Conservation (phyloP, 2,797 vertebrate species). For the Limosa lapponica region DNA sequence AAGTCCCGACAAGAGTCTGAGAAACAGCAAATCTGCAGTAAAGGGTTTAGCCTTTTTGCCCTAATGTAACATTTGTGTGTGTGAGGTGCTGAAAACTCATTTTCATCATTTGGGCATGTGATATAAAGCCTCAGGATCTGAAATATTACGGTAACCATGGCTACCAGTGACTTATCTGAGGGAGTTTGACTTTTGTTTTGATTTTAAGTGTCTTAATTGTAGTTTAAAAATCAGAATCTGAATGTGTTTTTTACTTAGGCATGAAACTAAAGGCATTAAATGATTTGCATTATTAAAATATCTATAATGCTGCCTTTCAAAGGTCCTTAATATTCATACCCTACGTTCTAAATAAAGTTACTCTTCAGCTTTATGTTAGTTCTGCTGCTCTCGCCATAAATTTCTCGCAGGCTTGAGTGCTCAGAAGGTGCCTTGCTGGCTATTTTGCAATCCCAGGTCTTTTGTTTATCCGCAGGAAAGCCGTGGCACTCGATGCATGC, state of each 20-base stretch:
- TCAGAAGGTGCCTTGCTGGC: neutral
- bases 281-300: slow-evolving; percentile 62
- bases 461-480: neutral
- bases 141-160: slow-evolving; percentile 71
- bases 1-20: neutral
- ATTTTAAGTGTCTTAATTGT: slow-evolving; percentile 70
- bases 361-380: slow-evolving; percentile 1
- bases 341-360: slow-evolving; percentile 39
- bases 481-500: neutral
- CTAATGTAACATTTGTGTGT: neutral
- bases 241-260: slow-evolving; percentile 20
- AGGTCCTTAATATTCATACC: slow-evolving; percentile 50
- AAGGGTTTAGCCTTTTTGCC: neutral
- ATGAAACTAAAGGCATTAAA: slow-evolving; percentile 62
- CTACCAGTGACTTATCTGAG: slow-evolving; percentile 69
- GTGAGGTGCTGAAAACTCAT: slow-evolving; percentile 45
- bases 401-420: neutral
- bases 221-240: slow-evolving; percentile 57
- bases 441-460: neutral
- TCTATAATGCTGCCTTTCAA: slow-evolving; percentile 41
- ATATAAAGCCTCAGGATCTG: slow-evolving; percentile 43
- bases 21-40: neutral
- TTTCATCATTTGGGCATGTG: slow-evolving; percentile 60
- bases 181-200: slow-evolving; percentile 70
- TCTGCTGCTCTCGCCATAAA: neutral